Base-by-base conservation (phyloP, 2,113 vertebrate genomes). In the Choloepus hoffmanni region DNA sequence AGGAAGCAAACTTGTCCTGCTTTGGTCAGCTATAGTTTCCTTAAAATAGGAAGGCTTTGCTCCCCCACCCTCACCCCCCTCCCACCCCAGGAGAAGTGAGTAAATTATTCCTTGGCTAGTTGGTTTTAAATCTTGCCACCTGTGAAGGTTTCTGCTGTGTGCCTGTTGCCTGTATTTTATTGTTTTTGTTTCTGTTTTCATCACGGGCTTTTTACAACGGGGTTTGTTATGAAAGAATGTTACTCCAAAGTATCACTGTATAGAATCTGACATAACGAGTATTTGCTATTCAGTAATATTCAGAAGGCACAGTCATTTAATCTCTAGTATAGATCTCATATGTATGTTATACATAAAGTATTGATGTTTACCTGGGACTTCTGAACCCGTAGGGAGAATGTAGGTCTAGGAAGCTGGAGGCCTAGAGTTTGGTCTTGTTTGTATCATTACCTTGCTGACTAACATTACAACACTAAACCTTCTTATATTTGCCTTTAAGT, bases 221-320 rank as follows among this genome's bases (percentile, higher is more conserved):
- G 8, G 79, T 65, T 76, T 85, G 7, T 90, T 79, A 50, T 55
- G 67, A 81, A 83, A 72, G 33, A 73, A 45, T 3, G 58, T 30
- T 40, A 50, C 55, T n/a, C 63, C 33, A 72, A 72, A 4, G 8
- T 76, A 58, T 76, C 14, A 23, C 14, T 67, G 2, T n/a, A 63
- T 26, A 96, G 72, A 92, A 62, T 55, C 16, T 13, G 74, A 55
- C 23, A n/a, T 84, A 45, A 74, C 19, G 86, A 53, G 30, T 79
- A 65, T 88, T 76, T 60, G 21, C 21, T 87, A 77, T 36, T 92
- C 93, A 33, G 11, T 43, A 82, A 62, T 77, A 55, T 72, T 94
- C 36, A 73, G 23, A 58, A 50, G 15, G 6, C 45, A 58, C 24
- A 62, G 48, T 68, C 50, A 70, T 26, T 87, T 77, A 92, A 67